Base-by-base conservation (phyloP, 2,888 invertebrate genomes). In the Drosophila leonis region DNA sequence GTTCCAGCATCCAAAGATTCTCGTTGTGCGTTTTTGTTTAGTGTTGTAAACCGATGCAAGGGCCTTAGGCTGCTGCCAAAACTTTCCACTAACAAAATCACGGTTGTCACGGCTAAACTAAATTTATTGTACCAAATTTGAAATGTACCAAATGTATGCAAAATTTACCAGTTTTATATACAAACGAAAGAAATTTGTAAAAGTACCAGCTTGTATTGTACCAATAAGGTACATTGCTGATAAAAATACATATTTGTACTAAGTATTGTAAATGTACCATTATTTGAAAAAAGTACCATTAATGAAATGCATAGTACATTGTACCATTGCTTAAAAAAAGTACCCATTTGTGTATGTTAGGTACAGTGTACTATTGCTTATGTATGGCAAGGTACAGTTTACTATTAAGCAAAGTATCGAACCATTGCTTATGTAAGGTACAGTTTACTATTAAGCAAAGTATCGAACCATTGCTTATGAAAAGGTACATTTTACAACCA, bases 1-100 rank as follows among this genome's bases (percentile, higher is more conserved):
- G 83, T 78, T 85, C 72, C 84, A 86, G 57, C 83, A 86, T 88
- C 82, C 88, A 86, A 86, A 86, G 88, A 85, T 82, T 88, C 76
- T 85, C 81, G 81, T 85, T 84, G 88, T 81, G 73, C 75, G 86
- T 86, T 78, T 69, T 67, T 75, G 67, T 74, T 67, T 62, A 42
- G 64, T 72, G 73, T 76, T 72, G 75, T 65, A 72, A 63, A 59
- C 52, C 62, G 65, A 67, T 78, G 75, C 73, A 75, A 64, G 59
- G 56, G 76, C 68, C 72, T 68, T 49, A 57, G 72, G 72, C 66
- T 65, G 57, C 70, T 59, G 66, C 62, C 65, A 73, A 20, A 49
- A 72, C 64, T 68, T 73, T 68, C 56, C 65, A 67, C 75, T 67
- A 69, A 51, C 6, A 62, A 41, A 68, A 24, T 33, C 31, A 18